phyloP scores from a whole-genome alignment of 1,140 invertebrate species.

The Ladona fulva region DNA sequence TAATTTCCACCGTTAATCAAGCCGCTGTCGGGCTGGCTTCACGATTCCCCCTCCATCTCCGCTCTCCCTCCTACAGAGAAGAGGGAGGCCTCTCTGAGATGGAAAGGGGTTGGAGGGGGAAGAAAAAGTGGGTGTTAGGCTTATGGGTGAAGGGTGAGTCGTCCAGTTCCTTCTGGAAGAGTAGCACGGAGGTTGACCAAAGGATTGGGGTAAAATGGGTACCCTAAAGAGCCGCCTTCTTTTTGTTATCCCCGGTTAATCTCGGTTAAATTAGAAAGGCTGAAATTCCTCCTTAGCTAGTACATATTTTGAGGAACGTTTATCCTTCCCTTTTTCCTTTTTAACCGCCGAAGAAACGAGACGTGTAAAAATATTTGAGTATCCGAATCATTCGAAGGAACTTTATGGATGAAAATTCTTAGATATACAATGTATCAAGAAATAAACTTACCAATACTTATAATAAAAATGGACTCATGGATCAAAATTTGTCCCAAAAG shows the following conservation, averaged over 20 bases:
- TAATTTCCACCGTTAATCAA: conserved; percentile 6
- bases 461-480: too few relatives aligned
- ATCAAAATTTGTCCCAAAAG: too few relatives aligned
- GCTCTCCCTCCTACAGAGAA: not conserved
- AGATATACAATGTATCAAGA: too few relatives aligned
- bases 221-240: not conserved
- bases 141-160: not conserved
- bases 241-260: not conserved
- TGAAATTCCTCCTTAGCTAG: too few relatives aligned
- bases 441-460: too few relatives aligned
- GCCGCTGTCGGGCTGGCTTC: not conserved
- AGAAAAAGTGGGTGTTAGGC: not conserved
- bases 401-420: too few relatives aligned
- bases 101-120: not conserved
- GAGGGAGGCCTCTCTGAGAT: not conserved
- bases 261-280: too few relatives aligned
- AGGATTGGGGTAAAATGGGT: not conserved
- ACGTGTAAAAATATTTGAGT: too few relatives aligned
- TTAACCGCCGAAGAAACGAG: too few relatives aligned
- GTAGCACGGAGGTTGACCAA: not conserved
- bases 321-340: too few relatives aligned
- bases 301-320: too few relatives aligned
- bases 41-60: not conserved
- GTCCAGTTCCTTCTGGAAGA: not conserved
- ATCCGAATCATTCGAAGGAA: too few relatives aligned